These are phyloP conservation scores for Dreissena polymorpha DNA, from an alignment of 1,140 invertebrate species.

Conservation along the genomic window DNA sequence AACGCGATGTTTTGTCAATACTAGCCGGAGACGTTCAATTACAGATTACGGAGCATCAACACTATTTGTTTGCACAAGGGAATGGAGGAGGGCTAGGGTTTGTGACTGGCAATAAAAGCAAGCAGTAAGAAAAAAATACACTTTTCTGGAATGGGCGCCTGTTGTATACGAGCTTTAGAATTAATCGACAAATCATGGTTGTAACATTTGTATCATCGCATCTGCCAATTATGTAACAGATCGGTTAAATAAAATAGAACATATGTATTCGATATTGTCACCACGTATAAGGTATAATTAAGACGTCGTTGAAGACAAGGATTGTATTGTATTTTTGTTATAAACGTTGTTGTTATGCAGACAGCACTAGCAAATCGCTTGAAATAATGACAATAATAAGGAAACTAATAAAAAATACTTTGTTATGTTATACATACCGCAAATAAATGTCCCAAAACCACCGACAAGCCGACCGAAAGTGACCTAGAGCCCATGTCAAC, in stretches of 20 bases:
- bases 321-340: background rate
- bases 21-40: background rate
- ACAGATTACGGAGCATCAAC: background rate
- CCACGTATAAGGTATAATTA: background rate
- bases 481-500: constrained; percentile 92
- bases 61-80: background rate
- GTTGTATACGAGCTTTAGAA: background rate
- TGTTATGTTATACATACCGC: constrained; percentile 65
- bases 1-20: background rate
- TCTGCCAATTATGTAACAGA: background rate
- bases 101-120: background rate
- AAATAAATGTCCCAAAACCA: constrained; percentile 71
- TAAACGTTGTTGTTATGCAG: background rate
- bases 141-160: background rate
- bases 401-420: background rate
- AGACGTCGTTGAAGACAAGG: background rate
- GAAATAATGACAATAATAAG: background rate
- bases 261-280: background rate
- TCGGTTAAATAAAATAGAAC: too few species aligned
- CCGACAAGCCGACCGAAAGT: constrained; percentile 88
- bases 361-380: background rate
- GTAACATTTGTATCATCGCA: background rate
- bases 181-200: background rate
- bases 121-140: background rate
- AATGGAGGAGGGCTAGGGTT: background rate